A percentile compares a stretch with the other conserved stretches of the same genome.
These are phyloP conservation scores for Stegana nigrithorax DNA, from an alignment of 2,888 invertebrate genomes.

Conservation along the genomic window DNA sequence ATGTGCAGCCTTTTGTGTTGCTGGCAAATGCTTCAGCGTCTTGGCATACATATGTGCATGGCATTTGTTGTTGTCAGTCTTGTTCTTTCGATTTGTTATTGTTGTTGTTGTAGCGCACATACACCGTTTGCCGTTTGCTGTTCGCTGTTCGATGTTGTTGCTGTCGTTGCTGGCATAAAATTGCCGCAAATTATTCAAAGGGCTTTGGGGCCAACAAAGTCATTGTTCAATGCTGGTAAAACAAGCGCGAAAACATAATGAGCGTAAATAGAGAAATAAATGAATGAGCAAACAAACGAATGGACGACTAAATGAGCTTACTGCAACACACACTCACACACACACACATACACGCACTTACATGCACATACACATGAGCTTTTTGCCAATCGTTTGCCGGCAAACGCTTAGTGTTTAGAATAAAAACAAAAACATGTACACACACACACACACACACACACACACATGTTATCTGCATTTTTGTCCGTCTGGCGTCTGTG, in stretches of 20 bases:
- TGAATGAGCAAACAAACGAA: conserved; percentile 37
- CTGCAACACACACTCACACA: conserved; percentile 29
- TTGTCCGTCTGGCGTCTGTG: too few relatives aligned
- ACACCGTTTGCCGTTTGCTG: too few relatives aligned
- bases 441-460: neutral
- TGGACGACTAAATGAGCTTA: conserved; percentile 12
- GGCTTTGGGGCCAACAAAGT: conserved; percentile 20
- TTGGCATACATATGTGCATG: too few relatives aligned
- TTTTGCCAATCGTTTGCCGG: too few relatives aligned
- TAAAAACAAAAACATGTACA: conserved; percentile 15
- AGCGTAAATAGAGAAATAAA: conserved; percentile 56
- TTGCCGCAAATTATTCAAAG: conserved; percentile 52
- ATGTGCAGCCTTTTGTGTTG: neutral
- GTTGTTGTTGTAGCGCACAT: too few relatives aligned
- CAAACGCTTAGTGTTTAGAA: too few relatives aligned
- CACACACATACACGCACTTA: conserved; percentile 7
- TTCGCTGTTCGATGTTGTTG: too few relatives aligned
- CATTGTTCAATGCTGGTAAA: conserved; percentile 41
- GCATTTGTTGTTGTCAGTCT: neutral
- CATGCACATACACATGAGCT: too few relatives aligned
- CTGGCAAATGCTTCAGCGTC: too few relatives aligned
- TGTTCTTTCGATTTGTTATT: neutral
- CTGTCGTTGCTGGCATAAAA: too few relatives aligned
- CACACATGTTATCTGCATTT: too few relatives aligned
- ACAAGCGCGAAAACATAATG: conserved; percentile 59